A percentile compares a stretch with the other conserved stretches of the same genome.
Evolutionary conservation across 2,113 vertebrate genomes (phyloP).

Genomic region (Lasiurus borealis): DNA sequence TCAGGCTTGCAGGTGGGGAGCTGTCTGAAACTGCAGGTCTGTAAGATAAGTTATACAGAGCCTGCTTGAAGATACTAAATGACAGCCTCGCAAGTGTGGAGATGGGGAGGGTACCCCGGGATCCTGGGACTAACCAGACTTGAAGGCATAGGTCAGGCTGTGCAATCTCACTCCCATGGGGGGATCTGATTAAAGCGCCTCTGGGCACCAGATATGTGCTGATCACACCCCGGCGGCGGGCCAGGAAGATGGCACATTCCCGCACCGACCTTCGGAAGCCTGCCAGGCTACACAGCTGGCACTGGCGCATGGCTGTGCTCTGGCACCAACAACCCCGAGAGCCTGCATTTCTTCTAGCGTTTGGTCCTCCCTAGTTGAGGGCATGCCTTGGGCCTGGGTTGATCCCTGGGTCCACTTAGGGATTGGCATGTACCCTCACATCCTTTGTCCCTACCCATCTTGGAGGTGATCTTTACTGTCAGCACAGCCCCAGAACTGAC

Average conservation of each 20-base stretch:
- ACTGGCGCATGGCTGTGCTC: background rate
- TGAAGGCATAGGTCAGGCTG: background rate
- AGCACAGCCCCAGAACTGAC: background rate
- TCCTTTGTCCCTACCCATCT: background rate
- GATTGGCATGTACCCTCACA: background rate
- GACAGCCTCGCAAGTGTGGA: background rate
- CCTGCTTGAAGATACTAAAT: background rate
- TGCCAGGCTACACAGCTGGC: constrained; percentile 47
- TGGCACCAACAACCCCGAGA: background rate
- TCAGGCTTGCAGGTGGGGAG: constrained; percentile 61
- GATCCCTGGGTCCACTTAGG: background rate
- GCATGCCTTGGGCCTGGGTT: background rate
- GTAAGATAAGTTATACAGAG: constrained; percentile 44
- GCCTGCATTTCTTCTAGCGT: constrained; percentile 31
- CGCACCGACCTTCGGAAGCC: constrained; percentile 18
- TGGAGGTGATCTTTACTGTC: constrained; percentile 37
- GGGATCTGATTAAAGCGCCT: constrained; percentile 40
- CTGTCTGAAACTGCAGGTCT: constrained; percentile 55
- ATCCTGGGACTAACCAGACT: background rate
- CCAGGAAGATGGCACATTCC: constrained; percentile 75
- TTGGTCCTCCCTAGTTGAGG: constrained; percentile 40
- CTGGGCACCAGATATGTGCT: constrained; percentile 57
- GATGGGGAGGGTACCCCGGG: background rate
- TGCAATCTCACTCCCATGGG: background rate
- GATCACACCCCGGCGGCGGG: constrained; percentile 35